Percentiles rank a stretch among this genome's conserved stretches.
Evolutionary conservation across 2,888 invertebrate genomes (phyloP).

Genomic region (Oeneis ivallda): DNA sequence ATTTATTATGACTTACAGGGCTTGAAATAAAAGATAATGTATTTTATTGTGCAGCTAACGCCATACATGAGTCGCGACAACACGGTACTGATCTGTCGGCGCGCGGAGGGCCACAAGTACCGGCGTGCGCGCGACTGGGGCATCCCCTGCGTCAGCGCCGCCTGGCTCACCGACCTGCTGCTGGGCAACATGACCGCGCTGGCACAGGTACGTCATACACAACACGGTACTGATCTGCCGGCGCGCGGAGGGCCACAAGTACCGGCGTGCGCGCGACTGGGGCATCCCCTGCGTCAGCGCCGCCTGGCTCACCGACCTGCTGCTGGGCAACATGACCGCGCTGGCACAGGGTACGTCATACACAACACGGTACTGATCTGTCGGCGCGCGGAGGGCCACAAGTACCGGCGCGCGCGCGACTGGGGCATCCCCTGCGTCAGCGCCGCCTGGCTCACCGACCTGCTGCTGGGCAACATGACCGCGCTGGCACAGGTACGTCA

Average conservation of each 20-base stretch:
- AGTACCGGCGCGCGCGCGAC: conserved; percentile 94
- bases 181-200: conserved; percentile 93
- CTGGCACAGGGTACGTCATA: conserved; percentile 90
- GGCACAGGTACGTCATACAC: conserved; percentile 70
- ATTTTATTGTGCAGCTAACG: conserved; percentile 83
- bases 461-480: conserved; percentile 93
- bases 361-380: conserved; percentile 89
- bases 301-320: conserved; percentile 95
- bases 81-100: conserved; percentile 88
- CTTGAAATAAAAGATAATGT: conserved; percentile 80
- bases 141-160: conserved; percentile 94
- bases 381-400: conserved; percentile 91
- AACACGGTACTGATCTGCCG: conserved; percentile 89
- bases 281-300: conserved; percentile 95
- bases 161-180: conserved; percentile 96
- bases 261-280: conserved; percentile 95
- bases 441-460: conserved; percentile 95
- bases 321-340: conserved; percentile 93
- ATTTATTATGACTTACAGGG: too few relatives aligned
- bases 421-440: conserved; percentile 96
- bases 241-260: conserved; percentile 93
- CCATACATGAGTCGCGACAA: conserved; percentile 90
- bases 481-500: conserved; percentile 89
- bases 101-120: conserved; percentile 93
- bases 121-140: conserved; percentile 95